These are phyloP conservation scores for Drosophila emarginata DNA, from an alignment of 2,888 invertebrate genomes.

Conservation along the genomic window DNA sequence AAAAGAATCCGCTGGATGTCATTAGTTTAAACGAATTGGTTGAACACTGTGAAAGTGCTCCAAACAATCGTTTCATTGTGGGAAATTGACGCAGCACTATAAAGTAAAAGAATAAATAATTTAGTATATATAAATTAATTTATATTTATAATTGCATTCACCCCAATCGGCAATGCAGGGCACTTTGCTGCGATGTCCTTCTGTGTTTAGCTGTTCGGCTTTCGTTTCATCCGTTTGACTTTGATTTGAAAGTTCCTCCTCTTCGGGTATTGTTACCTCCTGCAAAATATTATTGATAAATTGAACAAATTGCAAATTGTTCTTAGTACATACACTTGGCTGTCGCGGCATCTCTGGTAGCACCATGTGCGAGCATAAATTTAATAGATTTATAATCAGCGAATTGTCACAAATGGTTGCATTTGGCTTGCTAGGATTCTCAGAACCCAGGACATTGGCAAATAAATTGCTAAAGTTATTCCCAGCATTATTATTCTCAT, in stretches of 20 bases:
- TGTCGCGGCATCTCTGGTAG: conserved; percentile 85
- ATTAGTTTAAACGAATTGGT: conserved; percentile 88
- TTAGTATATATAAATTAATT: background rate
- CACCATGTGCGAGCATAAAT: conserved; percentile 86
- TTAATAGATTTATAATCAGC: conserved; percentile 88
- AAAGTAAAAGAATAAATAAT: conserved; percentile 10
- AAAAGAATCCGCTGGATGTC: conserved; percentile 83
- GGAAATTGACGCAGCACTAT: conserved; percentile 89
- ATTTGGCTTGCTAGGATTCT: conserved; percentile 85
- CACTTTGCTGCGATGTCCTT: conserved; percentile 83
- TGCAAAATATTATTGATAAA: conserved; percentile 26
- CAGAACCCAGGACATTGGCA: conserved; percentile 88
- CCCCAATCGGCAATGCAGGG: conserved; percentile 91
- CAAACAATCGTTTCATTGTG: conserved; percentile 92
- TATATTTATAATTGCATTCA: conserved; percentile 66
- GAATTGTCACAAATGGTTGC: conserved; percentile 88
- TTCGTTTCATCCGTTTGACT: conserved; percentile 93
- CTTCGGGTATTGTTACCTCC: conserved; percentile 83
- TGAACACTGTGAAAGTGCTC: conserved; percentile 90
- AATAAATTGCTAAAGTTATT: conserved; percentile 89
- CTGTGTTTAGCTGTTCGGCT: conserved; percentile 86
- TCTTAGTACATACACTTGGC: conserved; percentile 75
- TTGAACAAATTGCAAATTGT: background rate
- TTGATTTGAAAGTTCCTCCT: conserved; percentile 82
- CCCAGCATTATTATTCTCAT: conserved; percentile 83